These are phyloP conservation scores for Aleiodes alternator DNA, from an alignment of 2,888 invertebrate species.

Conservation along the genomic window DNA sequence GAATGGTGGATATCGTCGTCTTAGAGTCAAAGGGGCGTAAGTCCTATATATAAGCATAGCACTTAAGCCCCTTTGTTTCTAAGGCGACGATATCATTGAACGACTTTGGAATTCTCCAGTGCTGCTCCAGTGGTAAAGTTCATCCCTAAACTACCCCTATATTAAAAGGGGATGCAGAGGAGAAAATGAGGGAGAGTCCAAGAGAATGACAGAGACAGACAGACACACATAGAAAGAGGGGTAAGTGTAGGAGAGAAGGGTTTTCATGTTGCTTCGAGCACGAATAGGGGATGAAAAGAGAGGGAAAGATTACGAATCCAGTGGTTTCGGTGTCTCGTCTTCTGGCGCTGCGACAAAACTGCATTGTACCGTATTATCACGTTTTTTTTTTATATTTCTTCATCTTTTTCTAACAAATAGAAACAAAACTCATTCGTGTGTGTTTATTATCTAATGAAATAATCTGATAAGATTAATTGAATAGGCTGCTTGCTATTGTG, in stretches of 20 bases:
- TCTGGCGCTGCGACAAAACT: conserved; percentile 68
- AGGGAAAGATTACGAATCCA: conserved; percentile 49
- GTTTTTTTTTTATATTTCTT: no score
- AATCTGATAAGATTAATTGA: not conserved
- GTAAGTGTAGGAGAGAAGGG: not conserved
- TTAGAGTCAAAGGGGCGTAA: no score
- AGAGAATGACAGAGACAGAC: conserved; percentile 50
- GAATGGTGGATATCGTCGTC: no score
- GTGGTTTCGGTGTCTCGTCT: conserved; percentile 57
- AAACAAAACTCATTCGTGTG: not conserved
- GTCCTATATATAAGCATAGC: no score
- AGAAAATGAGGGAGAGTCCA: not conserved
- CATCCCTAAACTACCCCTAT: conserved; percentile 4
- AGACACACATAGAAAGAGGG: conserved; percentile 37
- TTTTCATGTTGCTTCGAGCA: conserved; percentile 19
- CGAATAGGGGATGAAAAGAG: conserved; percentile 38
- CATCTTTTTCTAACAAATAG: not conserved
- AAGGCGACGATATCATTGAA: no score
- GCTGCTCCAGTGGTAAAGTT: conserved; percentile 64
- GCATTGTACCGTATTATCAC: conserved; percentile 62
- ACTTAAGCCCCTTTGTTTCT: no score
- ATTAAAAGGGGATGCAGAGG: no score
- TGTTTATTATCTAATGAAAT: not conserved
- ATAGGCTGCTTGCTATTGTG: no score
- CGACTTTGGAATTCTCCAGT: conserved; percentile 69